Evolutionary conservation across 1,140 invertebrate genomes (phyloP).

Genomic region (Anastatus disparis): DNA sequence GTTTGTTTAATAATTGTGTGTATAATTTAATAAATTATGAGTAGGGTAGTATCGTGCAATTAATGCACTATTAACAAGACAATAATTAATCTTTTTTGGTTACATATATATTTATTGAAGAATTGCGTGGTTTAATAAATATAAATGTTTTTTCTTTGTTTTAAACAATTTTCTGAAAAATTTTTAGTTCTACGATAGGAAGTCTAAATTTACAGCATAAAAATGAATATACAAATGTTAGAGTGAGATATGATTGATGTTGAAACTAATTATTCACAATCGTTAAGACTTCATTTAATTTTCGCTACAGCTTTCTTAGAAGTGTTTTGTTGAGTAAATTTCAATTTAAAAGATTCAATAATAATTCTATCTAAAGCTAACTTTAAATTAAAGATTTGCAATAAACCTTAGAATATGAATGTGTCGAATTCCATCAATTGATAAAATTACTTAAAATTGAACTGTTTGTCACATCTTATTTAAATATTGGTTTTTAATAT

Average conservation of each 20-base stretch:
- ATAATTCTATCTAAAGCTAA: no score
- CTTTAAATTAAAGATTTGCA: no score
- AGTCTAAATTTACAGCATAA: slow-evolving; percentile 23
- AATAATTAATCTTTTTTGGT: background rate
- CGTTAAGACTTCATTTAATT: background rate
- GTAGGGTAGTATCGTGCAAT: slow-evolving; percentile 1
- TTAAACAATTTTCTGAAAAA: background rate
- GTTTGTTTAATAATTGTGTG: no score
- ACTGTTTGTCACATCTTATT: no score
- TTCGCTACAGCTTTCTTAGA: background rate
- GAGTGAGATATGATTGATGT: slow-evolving; percentile 9
- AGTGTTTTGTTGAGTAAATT: slow-evolving; percentile 14
- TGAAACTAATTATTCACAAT: background rate
- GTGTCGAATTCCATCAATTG: no score
- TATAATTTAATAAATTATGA: background rate
- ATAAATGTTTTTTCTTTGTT: background rate
- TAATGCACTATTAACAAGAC: background rate
- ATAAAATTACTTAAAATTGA: no score
- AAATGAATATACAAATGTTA: slow-evolving; percentile 17
- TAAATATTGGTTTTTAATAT: no score
- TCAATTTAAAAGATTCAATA: no score
- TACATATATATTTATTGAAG: slow-evolving; percentile 34
- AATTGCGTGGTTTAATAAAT: slow-evolving; percentile 11
- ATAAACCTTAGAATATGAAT: no score
- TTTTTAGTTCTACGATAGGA: background rate